Percentiles rank a stretch among this genome's conserved stretches.
These are phyloP conservation scores for Achatina immaculata DNA, from an alignment of 1,140 invertebrate genomes.

Conservation along the genomic window DNA sequence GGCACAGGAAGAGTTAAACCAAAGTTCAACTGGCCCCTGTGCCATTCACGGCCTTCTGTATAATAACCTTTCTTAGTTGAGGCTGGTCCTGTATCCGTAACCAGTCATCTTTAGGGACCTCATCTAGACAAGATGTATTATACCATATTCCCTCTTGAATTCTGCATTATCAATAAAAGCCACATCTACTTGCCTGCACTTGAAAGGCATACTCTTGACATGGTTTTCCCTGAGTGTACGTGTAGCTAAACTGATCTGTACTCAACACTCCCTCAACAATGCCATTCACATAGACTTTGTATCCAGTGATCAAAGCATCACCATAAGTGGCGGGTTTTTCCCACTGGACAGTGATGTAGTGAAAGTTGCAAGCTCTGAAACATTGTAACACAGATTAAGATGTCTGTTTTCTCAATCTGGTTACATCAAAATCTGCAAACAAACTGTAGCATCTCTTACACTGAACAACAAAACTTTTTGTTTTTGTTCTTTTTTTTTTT, in stretches of 20 bases:
- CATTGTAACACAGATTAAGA: constrained; percentile 6
- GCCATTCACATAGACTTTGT: constrained; percentile 71
- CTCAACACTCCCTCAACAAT: constrained; percentile 66
- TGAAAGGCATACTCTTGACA: constrained; percentile 71
- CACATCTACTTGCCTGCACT: constrained; percentile 62
- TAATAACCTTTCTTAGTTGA: too few relatives aligned
- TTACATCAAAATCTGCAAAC: background rate
- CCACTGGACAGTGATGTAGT: constrained; percentile 71
- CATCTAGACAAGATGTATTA: too few relatives aligned
- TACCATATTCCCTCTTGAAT: too few relatives aligned
- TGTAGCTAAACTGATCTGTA: constrained; percentile 66
- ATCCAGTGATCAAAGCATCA: constrained; percentile 69
- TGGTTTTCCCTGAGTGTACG: constrained; percentile 68
- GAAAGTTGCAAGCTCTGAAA: constrained; percentile 71
- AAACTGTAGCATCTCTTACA: background rate
- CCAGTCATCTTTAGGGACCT: too few relatives aligned
- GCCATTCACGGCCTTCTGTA: too few relatives aligned
- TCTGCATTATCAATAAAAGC: background rate
- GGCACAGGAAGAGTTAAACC: too few relatives aligned
- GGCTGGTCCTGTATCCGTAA: too few relatives aligned
- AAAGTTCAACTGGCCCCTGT: too few relatives aligned
- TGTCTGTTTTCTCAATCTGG: background rate
- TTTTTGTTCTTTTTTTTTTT: too few relatives aligned
- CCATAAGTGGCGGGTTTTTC: constrained; percentile 70
- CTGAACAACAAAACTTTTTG: too few relatives aligned